These are phyloP conservation scores for Avahi laniger DNA, from an alignment of 2,797 vertebrate species.

Conservation along the genomic window DNA sequence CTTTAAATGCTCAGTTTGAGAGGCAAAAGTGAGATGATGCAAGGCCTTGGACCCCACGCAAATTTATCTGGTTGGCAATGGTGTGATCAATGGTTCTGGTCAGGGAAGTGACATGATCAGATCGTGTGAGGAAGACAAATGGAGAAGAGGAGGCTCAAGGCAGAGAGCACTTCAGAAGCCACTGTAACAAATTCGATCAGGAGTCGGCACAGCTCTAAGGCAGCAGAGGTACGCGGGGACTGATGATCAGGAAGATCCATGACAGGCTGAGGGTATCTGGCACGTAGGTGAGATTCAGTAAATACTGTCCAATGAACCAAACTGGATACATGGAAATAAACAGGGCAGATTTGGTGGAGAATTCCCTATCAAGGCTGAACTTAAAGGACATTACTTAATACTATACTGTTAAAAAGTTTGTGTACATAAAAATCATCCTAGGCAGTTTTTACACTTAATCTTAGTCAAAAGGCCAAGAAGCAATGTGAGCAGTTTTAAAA, in stretches of 20 bases:
- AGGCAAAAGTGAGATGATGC: not conserved
- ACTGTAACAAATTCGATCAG: not conserved
- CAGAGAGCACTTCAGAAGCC: not conserved
- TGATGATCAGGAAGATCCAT: not conserved
- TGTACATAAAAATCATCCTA: no score
- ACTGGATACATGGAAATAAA: not conserved
- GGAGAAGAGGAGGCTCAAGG: not conserved
- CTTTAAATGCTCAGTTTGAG: not conserved
- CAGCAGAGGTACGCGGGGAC: not conserved
- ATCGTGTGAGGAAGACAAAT: not conserved
- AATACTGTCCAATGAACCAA: not conserved
- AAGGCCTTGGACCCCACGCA: not conserved
- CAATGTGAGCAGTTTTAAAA: not conserved
- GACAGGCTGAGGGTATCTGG: not conserved
- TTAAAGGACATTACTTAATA: constrained; percentile 16
- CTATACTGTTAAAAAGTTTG: not conserved
- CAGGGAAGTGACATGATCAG: not conserved
- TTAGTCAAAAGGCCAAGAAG: no score
- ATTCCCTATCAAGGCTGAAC: not conserved
- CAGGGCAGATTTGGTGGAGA: not conserved
- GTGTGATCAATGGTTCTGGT: not conserved
- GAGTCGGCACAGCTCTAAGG: not conserved
- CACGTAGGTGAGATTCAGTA: not conserved
- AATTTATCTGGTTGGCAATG: not conserved
- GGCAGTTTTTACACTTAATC: not conserved